phyloP scores from a whole-genome alignment of 2,113 vertebrate species.

The Eretmochelys imbricata region DNA sequence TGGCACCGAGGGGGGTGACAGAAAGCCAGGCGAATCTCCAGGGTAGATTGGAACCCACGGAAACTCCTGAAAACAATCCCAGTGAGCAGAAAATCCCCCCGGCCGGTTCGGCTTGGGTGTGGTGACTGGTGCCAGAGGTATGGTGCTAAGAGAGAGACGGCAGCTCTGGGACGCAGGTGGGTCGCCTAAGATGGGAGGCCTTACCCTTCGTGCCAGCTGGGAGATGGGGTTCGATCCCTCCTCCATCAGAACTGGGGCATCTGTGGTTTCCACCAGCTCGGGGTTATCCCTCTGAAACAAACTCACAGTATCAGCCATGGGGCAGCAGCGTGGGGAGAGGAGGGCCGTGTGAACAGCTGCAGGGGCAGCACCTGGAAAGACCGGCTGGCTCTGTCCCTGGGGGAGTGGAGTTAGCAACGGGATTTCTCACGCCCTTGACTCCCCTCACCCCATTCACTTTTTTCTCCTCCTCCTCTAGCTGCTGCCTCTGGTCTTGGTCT shows the following conservation, averaged over 20 bases:
- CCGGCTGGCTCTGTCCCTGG: background rate
- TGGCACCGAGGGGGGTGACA: too few relatives aligned
- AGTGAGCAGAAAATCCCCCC: background rate
- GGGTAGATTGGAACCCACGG: too few relatives aligned
- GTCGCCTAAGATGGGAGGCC: background rate
- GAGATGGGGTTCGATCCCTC: slow-evolving; percentile 75
- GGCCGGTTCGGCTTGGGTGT: background rate
- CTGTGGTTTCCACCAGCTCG: slow-evolving; percentile 63
- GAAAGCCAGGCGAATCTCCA: background rate
- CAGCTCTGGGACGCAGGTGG: background rate
- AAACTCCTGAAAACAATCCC: background rate
- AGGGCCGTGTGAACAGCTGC: background rate
- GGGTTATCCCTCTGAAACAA: slow-evolving; percentile 74
- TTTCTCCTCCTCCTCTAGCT: background rate
- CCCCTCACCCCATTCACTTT: background rate
- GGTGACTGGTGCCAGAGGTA: background rate
- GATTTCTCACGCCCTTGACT: background rate
- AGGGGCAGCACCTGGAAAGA: background rate
- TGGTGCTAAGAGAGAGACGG: too few relatives aligned
- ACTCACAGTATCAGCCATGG: background rate
- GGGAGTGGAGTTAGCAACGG: background rate
- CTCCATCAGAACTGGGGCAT: slow-evolving; percentile 49
- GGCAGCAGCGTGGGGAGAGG: background rate
- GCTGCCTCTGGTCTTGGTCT: background rate
- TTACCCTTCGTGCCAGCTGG: slow-evolving; percentile 80